These are phyloP conservation scores for Pseudanteris insignis DNA, from an alignment of 2,888 invertebrate genomes.

Conservation along the genomic window DNA sequence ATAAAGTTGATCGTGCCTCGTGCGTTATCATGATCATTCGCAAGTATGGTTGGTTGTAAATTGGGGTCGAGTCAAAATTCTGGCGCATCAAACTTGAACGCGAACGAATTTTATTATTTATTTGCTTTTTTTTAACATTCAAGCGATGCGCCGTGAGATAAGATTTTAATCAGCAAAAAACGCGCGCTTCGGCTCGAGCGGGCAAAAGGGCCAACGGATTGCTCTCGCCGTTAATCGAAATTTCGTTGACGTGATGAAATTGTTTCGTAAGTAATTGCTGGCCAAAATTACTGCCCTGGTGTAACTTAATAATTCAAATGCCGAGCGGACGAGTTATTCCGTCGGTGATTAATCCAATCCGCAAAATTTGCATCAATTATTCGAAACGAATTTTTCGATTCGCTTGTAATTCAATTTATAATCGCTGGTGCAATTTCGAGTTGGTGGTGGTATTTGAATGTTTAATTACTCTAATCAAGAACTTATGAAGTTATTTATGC, in stretches of 20 bases:
- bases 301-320: conserved; percentile 32
- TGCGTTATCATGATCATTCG: too few relatives aligned
- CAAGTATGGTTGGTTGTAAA: conserved; percentile 39
- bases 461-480: too few relatives aligned
- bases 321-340: conserved; percentile 8
- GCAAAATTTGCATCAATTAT: conserved; percentile 17
- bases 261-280: conserved; percentile 36
- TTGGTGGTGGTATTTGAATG: too few relatives aligned
- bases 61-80: conserved; percentile 28
- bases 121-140: conserved; percentile 14
- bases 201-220: conserved; percentile 8
- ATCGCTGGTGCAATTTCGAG: too few relatives aligned
- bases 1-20: too few relatives aligned
- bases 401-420: background rate
- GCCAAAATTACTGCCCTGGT: conserved; percentile 15
- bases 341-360: conserved; percentile 13
- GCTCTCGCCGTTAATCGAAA: conserved; percentile 23
- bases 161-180: conserved; percentile 38
- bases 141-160: conserved; percentile 15
- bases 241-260: conserved; percentile 37
- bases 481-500: too few relatives aligned
- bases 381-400: background rate
- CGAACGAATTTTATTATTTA: conserved; percentile 4
- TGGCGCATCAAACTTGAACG: conserved; percentile 28
- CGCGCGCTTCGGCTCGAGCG: conserved; percentile 5